Evolutionary conservation across 2,797 vertebrate genomes (phyloP).

Genomic region (Myripristis murdjan): DNA sequence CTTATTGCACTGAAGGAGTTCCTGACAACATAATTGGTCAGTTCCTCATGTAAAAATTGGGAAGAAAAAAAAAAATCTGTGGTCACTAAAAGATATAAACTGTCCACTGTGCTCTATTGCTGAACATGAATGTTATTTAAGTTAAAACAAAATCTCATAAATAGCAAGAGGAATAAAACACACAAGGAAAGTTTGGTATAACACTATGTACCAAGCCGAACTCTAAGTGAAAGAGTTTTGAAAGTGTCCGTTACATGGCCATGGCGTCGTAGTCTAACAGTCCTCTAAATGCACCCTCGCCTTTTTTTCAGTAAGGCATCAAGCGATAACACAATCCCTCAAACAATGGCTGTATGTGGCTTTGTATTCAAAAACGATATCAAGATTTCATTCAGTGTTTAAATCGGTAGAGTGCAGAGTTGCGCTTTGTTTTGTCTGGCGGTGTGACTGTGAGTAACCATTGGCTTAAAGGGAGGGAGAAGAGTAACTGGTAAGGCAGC

Average conservation of each 20-base stretch:
- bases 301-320: conserved; percentile 60
- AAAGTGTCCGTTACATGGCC: conserved; percentile 27
- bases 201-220: conserved; percentile 48
- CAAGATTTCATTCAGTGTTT: conserved; percentile 54
- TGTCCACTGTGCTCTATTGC: conserved; percentile 35
- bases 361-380: conserved; percentile 32
- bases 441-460: conserved; percentile 49
- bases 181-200: conserved; percentile 42
- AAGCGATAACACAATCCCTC: conserved; percentile 30
- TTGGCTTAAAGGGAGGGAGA: conserved; percentile 64
- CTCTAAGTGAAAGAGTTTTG: conserved; percentile 14
- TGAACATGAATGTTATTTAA: conserved; percentile 82
- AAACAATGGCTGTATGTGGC: conserved; percentile 41
- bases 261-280: conserved; percentile 34
- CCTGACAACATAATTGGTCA: conserved; percentile 82
- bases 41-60: conserved; percentile 59
- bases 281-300: conserved; percentile 27
- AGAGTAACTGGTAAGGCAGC: conserved; percentile 30
- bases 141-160: conserved; percentile 83
- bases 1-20: conserved; percentile 91
- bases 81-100: conserved; percentile 6
- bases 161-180: conserved; percentile 84
- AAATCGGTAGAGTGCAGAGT: conserved; percentile 49
- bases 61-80: conserved; percentile 23
- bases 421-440: conserved; percentile 33